Evolutionary conservation across 2,888 invertebrate genomes (phyloP), one percentile per base, ranked within the genome.

Genomic region (Stenoptilia bipunctidactyla): DNA sequence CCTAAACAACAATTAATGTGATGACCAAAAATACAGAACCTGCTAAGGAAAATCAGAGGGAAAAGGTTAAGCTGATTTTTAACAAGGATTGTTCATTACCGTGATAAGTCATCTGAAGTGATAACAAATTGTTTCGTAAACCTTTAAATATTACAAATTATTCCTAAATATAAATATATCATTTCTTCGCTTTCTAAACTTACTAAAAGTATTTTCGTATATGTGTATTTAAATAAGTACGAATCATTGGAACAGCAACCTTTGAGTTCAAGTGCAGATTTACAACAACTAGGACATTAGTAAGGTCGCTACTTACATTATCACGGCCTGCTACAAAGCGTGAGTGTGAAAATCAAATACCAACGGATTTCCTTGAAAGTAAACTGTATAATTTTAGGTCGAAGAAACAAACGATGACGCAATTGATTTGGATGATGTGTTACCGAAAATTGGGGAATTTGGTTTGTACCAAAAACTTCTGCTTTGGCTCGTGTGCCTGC

Each of bases 381-480:
- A 8, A 14, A 38, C 34, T 41, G 38, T 37, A 41, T 45, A 39
- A 45, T 56, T 58, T 39, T 52, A 68, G 67, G 62, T 56, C 36
- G 53, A 86, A 74, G 86, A 87, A 50, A 45, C 50, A 38, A 58
- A 56, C 40, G 60, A 64, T 36, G 74, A 71, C 36, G 76, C 84
- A 12, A 87, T 93, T 65, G 94, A 95, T 67, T 86, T 95, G 72
- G 95, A 96, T 61, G 94, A 94, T 60, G 79, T 96, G 42, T 71
- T 95, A 45, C 93, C 92, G 1, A 89, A 91, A 60, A 90, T 96
- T 45, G 96, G 96, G 1, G 95, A 96, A 67, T 95, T 95, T 65
- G 96, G 96, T 37, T 86, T 87, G 30, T 96, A 96, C 69, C 96
- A 97, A 66, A 94, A 93, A 66, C 77, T 92, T 39, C 79, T 95